Evolutionary conservation across 2,888 invertebrate genomes (phyloP).

Genomic region (Sussaba pulchella): DNA sequence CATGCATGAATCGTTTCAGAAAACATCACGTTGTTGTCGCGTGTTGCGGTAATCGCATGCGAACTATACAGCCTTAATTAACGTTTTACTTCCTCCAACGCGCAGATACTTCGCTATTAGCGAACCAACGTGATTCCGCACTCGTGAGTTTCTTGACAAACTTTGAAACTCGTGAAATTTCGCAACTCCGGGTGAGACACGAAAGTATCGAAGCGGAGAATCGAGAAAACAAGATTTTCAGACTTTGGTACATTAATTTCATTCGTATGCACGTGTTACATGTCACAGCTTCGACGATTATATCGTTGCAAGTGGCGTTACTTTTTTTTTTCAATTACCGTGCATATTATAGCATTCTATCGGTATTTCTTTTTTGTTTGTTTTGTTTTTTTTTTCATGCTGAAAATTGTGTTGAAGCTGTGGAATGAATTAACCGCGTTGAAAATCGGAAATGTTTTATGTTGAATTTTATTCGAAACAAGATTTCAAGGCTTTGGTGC

Average conservation of each 20-base stretch:
- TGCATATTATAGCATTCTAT: too few species aligned
- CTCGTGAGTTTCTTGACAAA: slow-evolving; percentile 9
- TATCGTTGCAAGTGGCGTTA: too few species aligned
- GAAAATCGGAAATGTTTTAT: too few species aligned
- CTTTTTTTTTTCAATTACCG: too few species aligned
- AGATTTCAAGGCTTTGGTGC: background rate
- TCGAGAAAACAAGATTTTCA: background rate
- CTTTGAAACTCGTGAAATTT: slow-evolving; percentile 1
- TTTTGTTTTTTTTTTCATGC: too few species aligned
- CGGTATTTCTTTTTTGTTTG: too few species aligned
- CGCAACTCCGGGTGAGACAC: background rate
- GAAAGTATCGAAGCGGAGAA: too few species aligned
- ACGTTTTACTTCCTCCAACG: background rate
- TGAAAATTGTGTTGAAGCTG: too few species aligned
- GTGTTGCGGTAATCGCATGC: background rate
- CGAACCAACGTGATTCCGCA: slow-evolving; percentile 5
- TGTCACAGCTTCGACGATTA: too few species aligned
- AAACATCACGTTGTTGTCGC: background rate
- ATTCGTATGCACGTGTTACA: too few species aligned
- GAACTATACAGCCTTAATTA: background rate
- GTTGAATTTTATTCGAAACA: too few species aligned
- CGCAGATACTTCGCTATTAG: slow-evolving; percentile 11
- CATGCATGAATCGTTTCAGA: background rate
- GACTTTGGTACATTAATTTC: background rate
- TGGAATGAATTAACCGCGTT: too few species aligned